phyloP scores from a whole-genome alignment of 2,888 invertebrate species.

The Aplocera efformata region DNA sequence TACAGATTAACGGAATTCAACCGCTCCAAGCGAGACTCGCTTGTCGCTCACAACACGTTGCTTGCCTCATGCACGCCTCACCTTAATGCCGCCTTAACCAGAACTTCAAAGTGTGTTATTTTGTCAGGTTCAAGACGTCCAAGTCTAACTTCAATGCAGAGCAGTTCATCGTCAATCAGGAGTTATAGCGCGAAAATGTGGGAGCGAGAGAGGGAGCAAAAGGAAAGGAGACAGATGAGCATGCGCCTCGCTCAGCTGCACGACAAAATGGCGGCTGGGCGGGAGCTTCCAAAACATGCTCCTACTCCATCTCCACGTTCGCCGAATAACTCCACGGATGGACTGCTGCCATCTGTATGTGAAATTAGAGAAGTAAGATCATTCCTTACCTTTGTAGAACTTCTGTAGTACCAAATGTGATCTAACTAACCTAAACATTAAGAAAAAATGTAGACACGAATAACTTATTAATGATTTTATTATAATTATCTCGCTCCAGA shows the following conservation, averaged over 20 bases:
- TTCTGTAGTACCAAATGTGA: not conserved
- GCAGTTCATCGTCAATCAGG: conserved; percentile 89
- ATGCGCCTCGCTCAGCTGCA: conserved; percentile 86
- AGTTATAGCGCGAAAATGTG: conserved; percentile 90
- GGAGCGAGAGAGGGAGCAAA: conserved; percentile 90
- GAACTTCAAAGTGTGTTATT: conserved; percentile 12
- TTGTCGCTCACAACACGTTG: conserved; percentile 6
- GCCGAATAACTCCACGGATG: conserved; percentile 89
- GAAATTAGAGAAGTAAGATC: conserved; percentile 87
- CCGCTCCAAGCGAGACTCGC: not conserved
- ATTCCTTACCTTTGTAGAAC: conserved; percentile 43
- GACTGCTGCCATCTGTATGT: conserved; percentile 89
- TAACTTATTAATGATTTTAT: too few species aligned
- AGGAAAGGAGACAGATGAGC: conserved; percentile 90
- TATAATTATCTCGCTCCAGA: too few species aligned
- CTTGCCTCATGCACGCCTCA: conserved; percentile 6
- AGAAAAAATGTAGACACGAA: too few species aligned
- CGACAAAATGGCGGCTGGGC: conserved; percentile 80
- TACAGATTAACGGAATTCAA: too few species aligned
- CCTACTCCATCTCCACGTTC: conserved; percentile 89
- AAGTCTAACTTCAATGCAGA: conserved; percentile 92
- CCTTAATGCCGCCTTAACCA: not conserved
- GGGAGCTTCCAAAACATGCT: conserved; percentile 71
- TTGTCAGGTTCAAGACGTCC: conserved; percentile 91
- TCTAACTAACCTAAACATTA: too few species aligned